Base-by-base conservation (phyloP, 53 echinoderm and acorn worm species). In the Mesocentrotus franciscanus region DNA sequence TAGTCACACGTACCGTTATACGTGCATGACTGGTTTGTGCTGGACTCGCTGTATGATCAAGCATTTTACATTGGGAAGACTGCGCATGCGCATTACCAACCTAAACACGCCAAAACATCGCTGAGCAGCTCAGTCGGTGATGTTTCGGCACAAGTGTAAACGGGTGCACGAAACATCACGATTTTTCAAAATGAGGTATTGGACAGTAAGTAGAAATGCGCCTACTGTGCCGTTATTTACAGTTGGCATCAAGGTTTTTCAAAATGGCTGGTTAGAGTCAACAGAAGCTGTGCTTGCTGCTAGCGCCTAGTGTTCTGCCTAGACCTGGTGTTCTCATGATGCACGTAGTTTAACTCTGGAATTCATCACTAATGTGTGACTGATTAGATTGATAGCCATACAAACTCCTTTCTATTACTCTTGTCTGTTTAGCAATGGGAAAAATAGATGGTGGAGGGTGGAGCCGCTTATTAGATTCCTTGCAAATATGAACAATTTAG, bases 251-350 rank as follows among this genome's bases (percentile, higher is more conserved):
- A 64, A 20, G 34, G 66, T 91, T 91, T 87, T 87, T 87, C 87
- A 87, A 29, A 58, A 57, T 87, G 56, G 56, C n/a, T 87, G 56
- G 56, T 87, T 87, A 62, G 61, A 36, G 91, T 66, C 61, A 91
- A 91, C 91, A 91, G 68, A 91, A 91, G 66, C 91, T 91, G 59
- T 56, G 87, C 87, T 87, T n/a, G 87, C n/a, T 56, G 27, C 55
- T 20, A 84, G 87, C 11, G 87, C 29, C 29, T 57, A 58, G 87
- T 57, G 58, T 58, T 57, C 9, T 87, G n/a, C n/a, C n/a, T n/a
- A n/a, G n/a, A n/a, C 29, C 29, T 57, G 27, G 87, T 57, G 58
- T 58, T 57, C 9, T 87, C n/a, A 58, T 87, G 87, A 87, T 58
- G 57, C 58, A 87, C 58, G 58, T 36, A 27, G 87, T 87, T 26